Evolutionary conservation across 1,140 invertebrate species (phyloP).

Genomic region (Panagrolaimus sp.): DNA sequence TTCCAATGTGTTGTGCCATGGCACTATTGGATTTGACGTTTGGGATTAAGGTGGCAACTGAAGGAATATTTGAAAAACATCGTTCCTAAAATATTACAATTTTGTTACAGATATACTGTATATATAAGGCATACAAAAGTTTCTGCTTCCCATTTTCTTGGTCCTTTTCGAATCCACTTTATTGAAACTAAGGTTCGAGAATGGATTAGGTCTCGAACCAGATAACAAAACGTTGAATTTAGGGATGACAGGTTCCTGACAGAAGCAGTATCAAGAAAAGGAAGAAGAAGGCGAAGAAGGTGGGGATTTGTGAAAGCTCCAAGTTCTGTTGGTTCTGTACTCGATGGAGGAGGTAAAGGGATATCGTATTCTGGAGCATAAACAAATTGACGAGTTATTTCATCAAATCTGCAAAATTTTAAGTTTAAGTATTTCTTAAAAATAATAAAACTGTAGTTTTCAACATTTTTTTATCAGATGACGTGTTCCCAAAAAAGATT

Average conservation of each 20-base stretch:
- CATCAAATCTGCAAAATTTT: background rate
- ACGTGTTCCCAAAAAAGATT: too few species aligned
- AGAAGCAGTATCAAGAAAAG: background rate
- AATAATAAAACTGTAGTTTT: too few species aligned
- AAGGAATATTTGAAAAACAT: constrained; percentile 4
- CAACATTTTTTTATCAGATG: too few species aligned
- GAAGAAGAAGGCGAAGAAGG: background rate
- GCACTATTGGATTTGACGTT: too few species aligned
- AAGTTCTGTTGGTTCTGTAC: too few species aligned
- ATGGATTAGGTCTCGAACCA: background rate
- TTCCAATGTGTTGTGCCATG: too few species aligned
- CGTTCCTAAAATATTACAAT: background rate
- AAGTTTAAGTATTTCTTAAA: too few species aligned
- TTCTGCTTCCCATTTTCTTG: background rate
- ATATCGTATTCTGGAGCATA: background rate
- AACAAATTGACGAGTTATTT: background rate
- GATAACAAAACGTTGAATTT: background rate
- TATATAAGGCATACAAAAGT: background rate
- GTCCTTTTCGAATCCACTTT: background rate
- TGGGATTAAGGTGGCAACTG: background rate
- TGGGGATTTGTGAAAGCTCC: background rate
- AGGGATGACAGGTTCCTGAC: background rate
- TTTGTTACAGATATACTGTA: background rate
- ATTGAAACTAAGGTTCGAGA: background rate
- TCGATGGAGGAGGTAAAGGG: background rate